phyloP scores from a whole-genome alignment of 1,140 invertebrate species.

The Theocolax elegans region DNA sequence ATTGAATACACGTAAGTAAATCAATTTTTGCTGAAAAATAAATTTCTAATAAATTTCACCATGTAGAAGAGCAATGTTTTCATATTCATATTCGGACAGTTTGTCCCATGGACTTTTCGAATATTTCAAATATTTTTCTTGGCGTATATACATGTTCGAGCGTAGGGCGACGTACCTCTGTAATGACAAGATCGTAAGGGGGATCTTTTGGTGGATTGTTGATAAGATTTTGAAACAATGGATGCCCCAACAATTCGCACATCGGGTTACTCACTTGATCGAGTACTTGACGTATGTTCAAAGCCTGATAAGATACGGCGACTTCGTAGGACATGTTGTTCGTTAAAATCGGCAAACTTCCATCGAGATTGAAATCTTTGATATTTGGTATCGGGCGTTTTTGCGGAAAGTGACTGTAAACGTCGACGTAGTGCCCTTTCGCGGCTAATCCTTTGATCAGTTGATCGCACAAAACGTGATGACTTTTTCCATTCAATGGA shows the following conservation, averaged over 20 bases:
- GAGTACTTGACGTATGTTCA: not conserved
- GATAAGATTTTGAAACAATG: slow-evolving; percentile 22
- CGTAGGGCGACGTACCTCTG: slow-evolving; percentile 28
- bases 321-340: slow-evolving; percentile 48
- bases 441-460: too few species aligned
- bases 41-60: too few species aligned
- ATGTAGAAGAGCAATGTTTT: too few species aligned
- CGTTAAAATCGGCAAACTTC: slow-evolving; percentile 42
- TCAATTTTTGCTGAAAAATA: not conserved
- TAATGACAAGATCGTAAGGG: slow-evolving; percentile 35
- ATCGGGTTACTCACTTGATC: not conserved
- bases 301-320: not conserved
- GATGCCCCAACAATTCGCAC: slow-evolving; percentile 3
- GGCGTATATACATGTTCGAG: not conserved
- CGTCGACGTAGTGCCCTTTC: too few species aligned
- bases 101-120: too few species aligned
- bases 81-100: too few species aligned
- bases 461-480: too few species aligned
- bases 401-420: slow-evolving; percentile 65
- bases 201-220: slow-evolving; percentile 21
- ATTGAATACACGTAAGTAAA: too few species aligned
- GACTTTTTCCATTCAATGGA: too few species aligned
- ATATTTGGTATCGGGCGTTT: slow-evolving; percentile 53
- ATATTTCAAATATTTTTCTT: not conserved
- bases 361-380: slow-evolving; percentile 53